Conservation (phyloP, 2,888 invertebrate genomes). For the Scaptomyza cyrtandrae region DNA sequence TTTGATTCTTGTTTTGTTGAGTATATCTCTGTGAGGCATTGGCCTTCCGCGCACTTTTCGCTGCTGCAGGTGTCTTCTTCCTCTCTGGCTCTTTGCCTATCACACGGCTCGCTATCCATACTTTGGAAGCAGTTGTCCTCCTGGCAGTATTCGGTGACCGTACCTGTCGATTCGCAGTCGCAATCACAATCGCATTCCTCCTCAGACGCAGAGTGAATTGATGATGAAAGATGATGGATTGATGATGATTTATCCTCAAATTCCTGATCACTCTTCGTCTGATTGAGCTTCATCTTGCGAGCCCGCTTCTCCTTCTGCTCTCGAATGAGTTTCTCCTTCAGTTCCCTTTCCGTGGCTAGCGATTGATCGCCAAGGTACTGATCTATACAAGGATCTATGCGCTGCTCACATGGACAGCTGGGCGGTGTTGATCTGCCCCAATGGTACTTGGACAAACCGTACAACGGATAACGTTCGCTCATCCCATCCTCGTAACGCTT, state of each 20-base stretch:
- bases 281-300: not conserved
- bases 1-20: not conserved
- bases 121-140: not conserved
- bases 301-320: not conserved
- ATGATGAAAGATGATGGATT: no score
- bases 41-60: not conserved
- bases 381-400: not conserved
- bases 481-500: constrained; percentile 63
- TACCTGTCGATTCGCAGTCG: not conserved
- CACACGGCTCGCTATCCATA: not conserved
- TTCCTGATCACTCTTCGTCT: not conserved
- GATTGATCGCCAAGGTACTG: constrained; percentile 49
- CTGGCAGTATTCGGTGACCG: not conserved
- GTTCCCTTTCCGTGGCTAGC: not conserved
- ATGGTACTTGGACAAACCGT: constrained; percentile 52
- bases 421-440: constrained; percentile 20
- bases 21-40: not conserved
- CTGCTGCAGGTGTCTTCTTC: not conserved
- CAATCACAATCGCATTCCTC: not conserved
- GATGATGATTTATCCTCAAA: not conserved
- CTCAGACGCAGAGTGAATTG: no score
- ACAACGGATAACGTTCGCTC: constrained; percentile 57
- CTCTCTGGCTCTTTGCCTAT: not conserved
- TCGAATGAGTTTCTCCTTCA: not conserved
- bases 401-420: constrained; percentile 38